A percentile compares a stretch with the other conserved stretches of the same genome.
Evolutionary conservation across 2,113 vertebrate species (phyloP).

Genomic region (Muscicapa adusta): DNA sequence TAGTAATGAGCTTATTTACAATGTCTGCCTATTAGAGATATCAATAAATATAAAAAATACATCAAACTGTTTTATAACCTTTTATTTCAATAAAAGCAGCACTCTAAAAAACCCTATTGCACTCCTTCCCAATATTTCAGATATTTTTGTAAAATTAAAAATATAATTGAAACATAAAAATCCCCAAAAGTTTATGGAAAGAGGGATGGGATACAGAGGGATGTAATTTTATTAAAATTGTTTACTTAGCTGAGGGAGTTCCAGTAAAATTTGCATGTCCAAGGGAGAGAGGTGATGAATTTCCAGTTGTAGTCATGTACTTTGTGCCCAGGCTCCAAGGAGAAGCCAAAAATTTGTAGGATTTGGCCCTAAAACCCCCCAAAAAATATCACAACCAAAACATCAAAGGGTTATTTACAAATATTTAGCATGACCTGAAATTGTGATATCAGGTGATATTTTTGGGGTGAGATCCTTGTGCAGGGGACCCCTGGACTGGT

Average conservation of each 20-base stretch:
- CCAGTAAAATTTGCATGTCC: background rate
- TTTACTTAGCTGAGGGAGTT: background rate
- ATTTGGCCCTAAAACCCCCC: background rate
- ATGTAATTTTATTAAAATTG: background rate
- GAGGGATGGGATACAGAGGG: background rate
- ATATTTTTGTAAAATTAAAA: background rate
- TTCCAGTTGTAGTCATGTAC: background rate
- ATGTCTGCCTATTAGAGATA: background rate
- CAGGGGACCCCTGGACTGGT: fast-evolving
- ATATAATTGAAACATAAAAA: background rate
- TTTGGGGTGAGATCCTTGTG: background rate
- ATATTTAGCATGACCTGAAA: background rate
- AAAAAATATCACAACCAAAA: background rate
- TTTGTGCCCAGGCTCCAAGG: background rate
- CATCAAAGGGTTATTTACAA: background rate
- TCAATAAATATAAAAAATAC: background rate
- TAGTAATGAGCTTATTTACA: background rate
- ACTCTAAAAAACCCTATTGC: background rate
- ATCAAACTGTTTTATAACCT: background rate
- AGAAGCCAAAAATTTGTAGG: background rate
- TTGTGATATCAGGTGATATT: background rate
- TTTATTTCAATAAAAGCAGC: background rate
- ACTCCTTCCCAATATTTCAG: background rate
- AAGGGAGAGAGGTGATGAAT: background rate
- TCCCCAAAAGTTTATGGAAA: background rate